Evolutionary conservation across 2,797 vertebrate species (phyloP).

Genomic region (Pseudopleuronectes americanus): DNA sequence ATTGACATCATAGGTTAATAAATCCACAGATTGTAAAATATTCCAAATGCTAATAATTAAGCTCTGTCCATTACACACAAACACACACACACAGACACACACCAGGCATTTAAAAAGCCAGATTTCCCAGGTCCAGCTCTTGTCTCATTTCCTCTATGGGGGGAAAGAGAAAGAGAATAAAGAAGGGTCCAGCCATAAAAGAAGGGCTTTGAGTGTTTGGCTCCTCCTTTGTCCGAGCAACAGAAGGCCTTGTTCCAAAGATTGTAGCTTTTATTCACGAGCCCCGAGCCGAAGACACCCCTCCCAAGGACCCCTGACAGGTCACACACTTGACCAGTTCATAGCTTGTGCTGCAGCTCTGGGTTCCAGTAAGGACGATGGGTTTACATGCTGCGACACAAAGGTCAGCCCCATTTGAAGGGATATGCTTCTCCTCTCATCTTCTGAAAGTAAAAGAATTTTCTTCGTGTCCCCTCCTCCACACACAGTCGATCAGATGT

Average conservation of each 20-base stretch:
- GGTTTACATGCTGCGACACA: conserved; percentile 59
- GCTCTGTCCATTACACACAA: background rate
- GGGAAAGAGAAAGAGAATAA: conserved; percentile 42
- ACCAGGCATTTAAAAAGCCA: conserved; percentile 32
- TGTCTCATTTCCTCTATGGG: conserved; percentile 48
- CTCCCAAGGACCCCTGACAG: conserved; percentile 63
- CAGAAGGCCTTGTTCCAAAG: conserved; percentile 70
- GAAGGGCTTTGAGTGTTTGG: conserved; percentile 66
- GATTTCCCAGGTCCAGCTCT: conserved; percentile 23
- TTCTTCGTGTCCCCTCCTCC: conserved; percentile 35
- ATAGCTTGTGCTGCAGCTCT: conserved; percentile 55
- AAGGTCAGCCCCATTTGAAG: conserved; percentile 68
- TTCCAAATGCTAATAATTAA: conserved; percentile 1
- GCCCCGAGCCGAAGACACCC: conserved; percentile 29
- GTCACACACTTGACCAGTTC: conserved; percentile 76
- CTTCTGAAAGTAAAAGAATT: conserved; percentile 56
- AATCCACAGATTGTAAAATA: too few relatives aligned
- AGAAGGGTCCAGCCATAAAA: conserved; percentile 58
- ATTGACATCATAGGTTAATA: too few relatives aligned
- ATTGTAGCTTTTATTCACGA: conserved; percentile 70
- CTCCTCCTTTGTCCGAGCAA: conserved; percentile 74
- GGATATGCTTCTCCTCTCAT: conserved; percentile 16
- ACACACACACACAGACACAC: conserved; percentile 6
- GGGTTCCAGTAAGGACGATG: conserved; percentile 57
- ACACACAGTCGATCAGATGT: conserved; percentile 49